These are phyloP conservation scores for Cossypha dichroa DNA, from an alignment of 2,797 vertebrate species.

Conservation along the genomic window DNA sequence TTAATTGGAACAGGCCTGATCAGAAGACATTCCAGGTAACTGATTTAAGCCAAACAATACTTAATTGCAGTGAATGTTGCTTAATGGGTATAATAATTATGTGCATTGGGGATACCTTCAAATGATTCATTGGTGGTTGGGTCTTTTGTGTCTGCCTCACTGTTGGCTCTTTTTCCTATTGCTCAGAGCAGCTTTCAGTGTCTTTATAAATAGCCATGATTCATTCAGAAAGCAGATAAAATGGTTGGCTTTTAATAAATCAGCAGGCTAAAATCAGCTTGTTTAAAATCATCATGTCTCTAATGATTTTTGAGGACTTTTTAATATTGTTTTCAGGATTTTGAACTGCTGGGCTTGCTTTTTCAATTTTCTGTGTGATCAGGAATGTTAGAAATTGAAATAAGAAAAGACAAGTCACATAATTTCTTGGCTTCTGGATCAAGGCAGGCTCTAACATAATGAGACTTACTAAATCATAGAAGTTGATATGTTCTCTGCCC, in stretches of 20 bases:
- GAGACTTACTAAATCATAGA: neutral
- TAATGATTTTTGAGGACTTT: neutral
- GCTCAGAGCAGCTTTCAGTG: slow-evolving; percentile 6
- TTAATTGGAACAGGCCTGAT: slow-evolving; percentile 64
- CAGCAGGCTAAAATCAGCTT: slow-evolving; percentile 8
- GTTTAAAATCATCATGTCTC: neutral
- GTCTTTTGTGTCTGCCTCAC: slow-evolving; percentile 28
- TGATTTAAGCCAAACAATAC: slow-evolving; percentile 65
- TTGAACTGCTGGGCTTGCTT: neutral
- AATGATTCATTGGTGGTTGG: slow-evolving; percentile 57
- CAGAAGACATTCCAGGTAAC: slow-evolving; percentile 69
- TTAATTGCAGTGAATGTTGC: slow-evolving; percentile 62
- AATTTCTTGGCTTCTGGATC: slow-evolving; percentile 21
- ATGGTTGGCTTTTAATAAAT: neutral
- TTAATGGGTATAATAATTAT: slow-evolving; percentile 57
- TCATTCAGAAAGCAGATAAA: neutral
- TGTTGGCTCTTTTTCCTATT: slow-evolving; percentile 37
- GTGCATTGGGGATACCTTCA: slow-evolving; percentile 55
- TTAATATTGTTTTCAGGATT: neutral
- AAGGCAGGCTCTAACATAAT: neutral
- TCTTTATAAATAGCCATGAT: slow-evolving; percentile 23
- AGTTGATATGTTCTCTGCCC: slow-evolving; percentile 16
- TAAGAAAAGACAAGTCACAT: neutral
- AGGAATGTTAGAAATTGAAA: slow-evolving; percentile 9
- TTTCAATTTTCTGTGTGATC: neutral